Base-by-base conservation (phyloP, 2,888 invertebrate species). In the Melikaiella ostensackeni region DNA sequence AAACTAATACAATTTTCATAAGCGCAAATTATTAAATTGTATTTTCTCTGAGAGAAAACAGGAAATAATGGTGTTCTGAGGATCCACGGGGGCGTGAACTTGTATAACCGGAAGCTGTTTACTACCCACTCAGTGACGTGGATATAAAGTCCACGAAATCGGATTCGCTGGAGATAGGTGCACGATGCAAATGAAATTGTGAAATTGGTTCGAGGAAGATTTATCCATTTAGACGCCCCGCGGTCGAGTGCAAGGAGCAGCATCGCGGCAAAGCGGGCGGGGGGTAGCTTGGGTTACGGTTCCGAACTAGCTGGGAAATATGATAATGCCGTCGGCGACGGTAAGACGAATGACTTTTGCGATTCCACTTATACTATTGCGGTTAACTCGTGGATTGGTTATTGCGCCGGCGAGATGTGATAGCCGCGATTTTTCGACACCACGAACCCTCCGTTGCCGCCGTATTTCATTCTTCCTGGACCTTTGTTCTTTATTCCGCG, bases 181-280 rank as follows among this genome's bases (percentile, higher is more conserved):
- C 75, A 84, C 80, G 84, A 88, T 88, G 88, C 87, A 88, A 88
- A 88, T 88, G 88, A 88, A 88, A 88, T 86, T 84, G 86, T 86
- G 88, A 87, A 85, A 88, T 88, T 88, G 88, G 86, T 87, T 87
- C 85, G 84, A 83, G 83, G 79, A 83, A 87, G 88, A 88, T 86
- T 88, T 88, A 88, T 88, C 85, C 85, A 83, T 82, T 86, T 83
- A 85, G 83, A 84, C 82, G 84, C 75, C 77, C 79, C 77, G 66
- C 79, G 84, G 76, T 84, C 84, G 83, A 82, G 82, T 81, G 81
- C 81, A 82, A 82, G 83, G 79, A 81, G 80, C 75, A 77, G 59
- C 38, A 33, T 59, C 59, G 55, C 33, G 57, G 57, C 35, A 76
- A 64, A 38, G 75, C n/a, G 63, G 61, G 64, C 57, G 2, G 63